Evolutionary conservation across 2,888 invertebrate species (phyloP).

Genomic region (Rhaphigaster nebulosa): DNA sequence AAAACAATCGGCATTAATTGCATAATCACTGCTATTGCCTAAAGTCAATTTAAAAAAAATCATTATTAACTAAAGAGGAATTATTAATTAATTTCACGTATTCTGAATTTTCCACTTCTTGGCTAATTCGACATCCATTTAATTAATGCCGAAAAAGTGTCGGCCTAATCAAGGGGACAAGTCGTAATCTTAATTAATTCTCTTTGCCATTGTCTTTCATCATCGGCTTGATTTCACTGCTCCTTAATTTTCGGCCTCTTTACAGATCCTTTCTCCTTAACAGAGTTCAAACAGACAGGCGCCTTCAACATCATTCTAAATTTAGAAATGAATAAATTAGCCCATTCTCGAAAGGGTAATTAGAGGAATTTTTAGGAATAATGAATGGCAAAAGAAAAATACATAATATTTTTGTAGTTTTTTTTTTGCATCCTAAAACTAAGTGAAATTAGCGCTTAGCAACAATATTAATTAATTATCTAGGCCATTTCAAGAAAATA

Average conservation of each 20-base stretch:
- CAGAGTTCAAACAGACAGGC: not conserved
- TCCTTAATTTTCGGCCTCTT: not conserved
- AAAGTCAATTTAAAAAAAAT: not conserved
- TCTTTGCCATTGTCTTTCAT: not conserved
- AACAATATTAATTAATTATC: too few species aligned
- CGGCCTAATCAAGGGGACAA: not conserved
- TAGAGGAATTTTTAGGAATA: not conserved
- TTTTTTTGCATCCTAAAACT: too few species aligned
- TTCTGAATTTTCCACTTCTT: not conserved
- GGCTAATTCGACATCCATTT: not conserved
- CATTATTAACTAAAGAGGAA: not conserved
- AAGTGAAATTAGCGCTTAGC: too few species aligned
- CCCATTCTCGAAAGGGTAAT: not conserved
- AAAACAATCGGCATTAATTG: not conserved
- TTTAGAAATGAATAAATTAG: not conserved
- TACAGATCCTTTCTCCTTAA: not conserved
- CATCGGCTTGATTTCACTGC: not conserved
- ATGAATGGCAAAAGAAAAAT: too few species aligned
- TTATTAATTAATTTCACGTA: not conserved
- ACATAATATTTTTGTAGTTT: too few species aligned
- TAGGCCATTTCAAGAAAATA: too few species aligned
- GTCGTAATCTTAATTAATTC: constrained; percentile 17
- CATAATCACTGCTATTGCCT: not conserved
- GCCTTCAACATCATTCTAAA: not conserved
- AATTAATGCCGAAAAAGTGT: not conserved